These are phyloP conservation scores for Apis laboriosa DNA, from an alignment of 1,140 invertebrate species.

Conservation along the genomic window DNA sequence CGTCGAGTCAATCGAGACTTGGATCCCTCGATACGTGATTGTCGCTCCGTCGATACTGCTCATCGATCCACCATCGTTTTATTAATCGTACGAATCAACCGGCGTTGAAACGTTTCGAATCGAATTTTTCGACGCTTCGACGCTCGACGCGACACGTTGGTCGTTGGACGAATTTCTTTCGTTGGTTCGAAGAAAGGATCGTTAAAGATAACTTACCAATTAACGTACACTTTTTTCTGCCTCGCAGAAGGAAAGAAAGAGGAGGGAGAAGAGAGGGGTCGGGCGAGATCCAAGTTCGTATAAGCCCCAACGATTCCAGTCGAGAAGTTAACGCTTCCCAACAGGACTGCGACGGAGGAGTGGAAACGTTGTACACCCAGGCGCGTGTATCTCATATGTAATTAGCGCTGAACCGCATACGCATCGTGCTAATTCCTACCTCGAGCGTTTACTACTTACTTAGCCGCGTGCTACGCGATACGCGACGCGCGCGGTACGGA, in stretches of 20 bases:
- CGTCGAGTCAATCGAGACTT: neutral
- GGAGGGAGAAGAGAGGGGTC: no score
- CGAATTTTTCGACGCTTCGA: no score
- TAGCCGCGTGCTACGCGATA: slow-evolving; percentile 10
- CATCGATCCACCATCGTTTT: no score
- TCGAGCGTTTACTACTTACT: neutral
- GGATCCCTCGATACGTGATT: neutral
- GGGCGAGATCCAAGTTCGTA: neutral
- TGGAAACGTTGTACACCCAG: slow-evolving; percentile 4
- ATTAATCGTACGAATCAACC: no score
- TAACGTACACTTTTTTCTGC: no score
- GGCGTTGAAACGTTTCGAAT: no score
- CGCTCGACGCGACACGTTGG: no score
- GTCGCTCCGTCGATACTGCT: no score
- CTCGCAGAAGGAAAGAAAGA: no score
- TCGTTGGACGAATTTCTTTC: no score
- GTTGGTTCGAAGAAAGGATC: no score
- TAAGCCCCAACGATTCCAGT: neutral
- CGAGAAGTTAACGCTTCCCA: slow-evolving; percentile 15
- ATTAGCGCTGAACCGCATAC: slow-evolving; percentile 24
- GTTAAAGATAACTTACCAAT: no score
- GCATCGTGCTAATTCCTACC: slow-evolving; percentile 18
- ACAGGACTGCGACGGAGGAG: slow-evolving; percentile 5
- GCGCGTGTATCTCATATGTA: slow-evolving; percentile 32
- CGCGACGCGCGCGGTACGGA: neutral